Base-by-base conservation (phyloP, 2,797 vertebrate genomes). In the Graptemys geographica region DNA sequence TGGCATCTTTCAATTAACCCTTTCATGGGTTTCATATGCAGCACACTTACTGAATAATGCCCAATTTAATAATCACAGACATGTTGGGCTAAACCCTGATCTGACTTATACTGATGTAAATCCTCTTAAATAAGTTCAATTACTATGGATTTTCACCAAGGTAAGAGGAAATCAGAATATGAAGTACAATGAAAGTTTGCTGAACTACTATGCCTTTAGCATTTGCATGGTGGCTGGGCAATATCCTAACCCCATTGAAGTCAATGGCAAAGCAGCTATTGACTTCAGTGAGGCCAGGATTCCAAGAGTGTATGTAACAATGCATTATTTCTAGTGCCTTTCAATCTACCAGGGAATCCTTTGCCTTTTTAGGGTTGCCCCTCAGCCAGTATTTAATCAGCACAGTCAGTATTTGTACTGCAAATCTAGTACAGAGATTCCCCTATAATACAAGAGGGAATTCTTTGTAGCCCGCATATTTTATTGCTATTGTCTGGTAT, bases 301-400 rank as follows among this genome's bases (percentile, higher is more conserved):
- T 78, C 44, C 27, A 78, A 44, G 44, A 47, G 23, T 15, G 44
- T 12, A 28, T 78, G 13, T 31, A 72, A 72, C n/a, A 72, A 41
- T 72, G n/a, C 37, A 37, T 62, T 88, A 83, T 91, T 41, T 74
- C 76, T 79, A 83, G 83, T 53, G n/a, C 18, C 62, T 94, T 96
- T 96, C 25, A 37, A 12, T 81, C 87, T 94, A 23, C 56, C 5
- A 4, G 25, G 3, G 78, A 78, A 81, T 15, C 8, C 2, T 5
- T 28, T 13, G 28, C 8, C 52, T 27, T 21, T 62, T 33, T 33
- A 37, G 18, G 51, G 49, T 49, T 56, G 41, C 57, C 49, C 47
- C n/a, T 83, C 57, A 13, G 41, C 82, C 37, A 2, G 55, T 5
- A 3, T 31, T 27, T 31, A 21, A 69, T 23, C 1, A 2, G 15